phyloP scores from a whole-genome alignment of 2,113 vertebrate genomes.

The Ciconia maguari region DNA sequence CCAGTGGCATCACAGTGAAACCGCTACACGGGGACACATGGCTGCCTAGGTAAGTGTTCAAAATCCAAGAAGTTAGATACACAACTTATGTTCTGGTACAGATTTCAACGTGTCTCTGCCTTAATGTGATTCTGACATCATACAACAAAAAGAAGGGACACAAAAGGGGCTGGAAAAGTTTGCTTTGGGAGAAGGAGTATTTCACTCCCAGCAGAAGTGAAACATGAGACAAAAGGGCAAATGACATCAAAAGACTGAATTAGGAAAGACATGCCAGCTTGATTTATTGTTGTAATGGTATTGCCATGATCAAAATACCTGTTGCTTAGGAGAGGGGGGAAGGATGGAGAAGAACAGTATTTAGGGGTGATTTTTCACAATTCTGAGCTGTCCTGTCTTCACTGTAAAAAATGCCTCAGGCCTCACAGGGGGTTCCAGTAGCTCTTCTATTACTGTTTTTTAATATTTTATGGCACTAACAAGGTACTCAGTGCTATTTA shows the following conservation, averaged over 20 bases:
- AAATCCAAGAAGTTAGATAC: neutral
- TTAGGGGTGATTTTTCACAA: neutral
- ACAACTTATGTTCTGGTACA: neutral
- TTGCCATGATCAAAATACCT: neutral
- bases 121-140: neutral
- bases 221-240: neutral
- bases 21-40: neutral
- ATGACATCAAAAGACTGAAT: neutral
- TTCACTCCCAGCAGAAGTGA: neutral
- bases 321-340: neutral
- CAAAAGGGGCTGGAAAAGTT: neutral
- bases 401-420: neutral
- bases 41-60: conserved; percentile 56
- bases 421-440: neutral
- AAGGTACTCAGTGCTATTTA: neutral
- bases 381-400: neutral
- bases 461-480: neutral
- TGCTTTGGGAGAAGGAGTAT: neutral
- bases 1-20: neutral
- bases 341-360: neutral
- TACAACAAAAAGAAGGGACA: neutral
- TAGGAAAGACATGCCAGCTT: neutral
- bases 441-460: neutral
- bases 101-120: neutral
- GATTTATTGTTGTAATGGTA: neutral